Percentiles rank a stretch among this genome's conserved stretches.
phyloP scores from a whole-genome alignment of 2,113 vertebrate genomes.

The Aphyosemion australe region DNA sequence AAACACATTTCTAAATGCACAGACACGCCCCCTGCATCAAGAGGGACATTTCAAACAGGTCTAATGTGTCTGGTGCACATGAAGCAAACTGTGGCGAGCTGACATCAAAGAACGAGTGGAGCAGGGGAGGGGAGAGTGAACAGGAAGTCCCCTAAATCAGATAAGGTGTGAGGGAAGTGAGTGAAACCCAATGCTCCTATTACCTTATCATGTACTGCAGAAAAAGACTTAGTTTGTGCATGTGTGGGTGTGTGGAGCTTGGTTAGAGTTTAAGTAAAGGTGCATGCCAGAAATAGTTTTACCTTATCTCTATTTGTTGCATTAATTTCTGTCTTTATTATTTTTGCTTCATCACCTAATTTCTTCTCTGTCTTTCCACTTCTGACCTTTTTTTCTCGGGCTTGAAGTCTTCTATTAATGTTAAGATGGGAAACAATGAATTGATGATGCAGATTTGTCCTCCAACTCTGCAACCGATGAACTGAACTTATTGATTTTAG shows the following conservation, averaged over 20 bases:
- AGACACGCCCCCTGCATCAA: no score
- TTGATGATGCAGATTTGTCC: no score
- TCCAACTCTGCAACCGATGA: no score
- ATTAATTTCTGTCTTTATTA: constrained; percentile 15
- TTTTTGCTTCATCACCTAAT: constrained; percentile 16
- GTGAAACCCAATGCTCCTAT: constrained; percentile 53
- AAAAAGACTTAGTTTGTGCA: constrained; percentile 11
- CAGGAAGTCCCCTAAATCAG: constrained; percentile 56
- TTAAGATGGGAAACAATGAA: background rate
- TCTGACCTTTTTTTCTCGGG: constrained; percentile 11
- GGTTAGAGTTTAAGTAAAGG: constrained; percentile 54
- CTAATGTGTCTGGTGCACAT: constrained; percentile 42
- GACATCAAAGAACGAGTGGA: constrained; percentile 53
- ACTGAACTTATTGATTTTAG: background rate
- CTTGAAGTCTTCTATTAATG: background rate
- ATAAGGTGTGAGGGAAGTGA: constrained; percentile 45
- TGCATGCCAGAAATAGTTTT: constrained; percentile 65
- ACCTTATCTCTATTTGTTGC: constrained; percentile 38
- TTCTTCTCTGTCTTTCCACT: constrained; percentile 6
- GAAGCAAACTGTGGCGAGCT: constrained; percentile 34
- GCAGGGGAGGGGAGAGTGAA: background rate
- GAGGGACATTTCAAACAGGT: constrained; percentile 1
- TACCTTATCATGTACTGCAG: constrained; percentile 51
- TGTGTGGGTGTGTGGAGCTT: constrained; percentile 33
- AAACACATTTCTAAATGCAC: no score